These are phyloP conservation scores for Timandra comae DNA, from an alignment of 2,888 invertebrate species.

Conservation along the genomic window DNA sequence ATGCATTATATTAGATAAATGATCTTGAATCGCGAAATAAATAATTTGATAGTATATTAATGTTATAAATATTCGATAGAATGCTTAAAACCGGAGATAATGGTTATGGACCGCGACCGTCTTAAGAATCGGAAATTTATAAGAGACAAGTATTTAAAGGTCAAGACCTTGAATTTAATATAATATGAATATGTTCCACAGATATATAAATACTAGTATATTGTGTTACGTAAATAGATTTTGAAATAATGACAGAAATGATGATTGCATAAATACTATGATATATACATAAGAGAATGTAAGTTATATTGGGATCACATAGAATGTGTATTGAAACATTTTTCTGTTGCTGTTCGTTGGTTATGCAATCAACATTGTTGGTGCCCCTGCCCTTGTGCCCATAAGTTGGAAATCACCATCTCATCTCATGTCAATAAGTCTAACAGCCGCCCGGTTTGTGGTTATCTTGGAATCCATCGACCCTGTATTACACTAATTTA, in stretches of 20 bases:
- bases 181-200: slow-evolving; percentile 20
- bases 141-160: slow-evolving; percentile 22
- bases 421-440: slow-evolving; percentile 20
- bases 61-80: background rate
- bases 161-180: slow-evolving; percentile 29
- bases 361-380: slow-evolving; percentile 45
- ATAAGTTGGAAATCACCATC: slow-evolving; percentile 16
- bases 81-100: no score
- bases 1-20: background rate
- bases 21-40: background rate
- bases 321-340: slow-evolving; percentile 5
- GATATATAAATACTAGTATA: slow-evolving; percentile 19
- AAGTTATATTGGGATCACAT: background rate
- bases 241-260: slow-evolving; percentile 26
- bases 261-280: slow-evolving; percentile 51
- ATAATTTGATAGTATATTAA: background rate
- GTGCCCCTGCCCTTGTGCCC: slow-evolving; percentile 40
- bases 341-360: slow-evolving; percentile 19
- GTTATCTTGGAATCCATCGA: background rate
- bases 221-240: slow-evolving; percentile 19
- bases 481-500: no score
- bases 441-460: background rate
- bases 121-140: slow-evolving; percentile 9
- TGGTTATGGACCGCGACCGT: slow-evolving; percentile 7
- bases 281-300: slow-evolving; percentile 8